These are phyloP conservation scores for Trochalopteron elliotii DNA, from an alignment of 2,113 vertebrate genomes.

Conservation along the genomic window DNA sequence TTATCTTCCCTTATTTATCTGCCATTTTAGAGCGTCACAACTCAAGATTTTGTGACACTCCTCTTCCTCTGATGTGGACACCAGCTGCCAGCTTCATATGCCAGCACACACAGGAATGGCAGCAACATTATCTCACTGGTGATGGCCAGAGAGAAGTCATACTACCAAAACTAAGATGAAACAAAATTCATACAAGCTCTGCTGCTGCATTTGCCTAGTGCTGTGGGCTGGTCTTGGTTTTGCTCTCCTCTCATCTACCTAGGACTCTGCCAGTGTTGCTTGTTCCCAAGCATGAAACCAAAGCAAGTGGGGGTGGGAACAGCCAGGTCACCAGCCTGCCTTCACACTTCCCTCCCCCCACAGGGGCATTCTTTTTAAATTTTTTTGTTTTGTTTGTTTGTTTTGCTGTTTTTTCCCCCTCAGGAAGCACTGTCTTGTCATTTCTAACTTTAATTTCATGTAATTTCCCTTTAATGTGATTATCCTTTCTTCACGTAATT, in stretches of 20 bases:
- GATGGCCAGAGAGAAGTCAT: background rate
- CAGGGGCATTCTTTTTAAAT: background rate
- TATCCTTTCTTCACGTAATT: background rate
- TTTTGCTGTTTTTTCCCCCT: background rate
- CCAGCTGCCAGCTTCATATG: background rate
- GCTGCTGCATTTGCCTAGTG: background rate
- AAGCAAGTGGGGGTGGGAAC: accelerated
- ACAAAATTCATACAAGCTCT: background rate
- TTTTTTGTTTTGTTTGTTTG: background rate
- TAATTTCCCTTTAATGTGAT: background rate
- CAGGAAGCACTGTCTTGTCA: background rate
- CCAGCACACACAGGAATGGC: background rate
- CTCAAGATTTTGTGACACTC: background rate
- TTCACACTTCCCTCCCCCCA: background rate
- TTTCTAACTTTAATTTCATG: background rate
- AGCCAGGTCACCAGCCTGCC: background rate
- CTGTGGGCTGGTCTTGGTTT: background rate
- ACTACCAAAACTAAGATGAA: background rate
- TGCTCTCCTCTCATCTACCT: background rate
- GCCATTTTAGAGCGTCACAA: accelerated
- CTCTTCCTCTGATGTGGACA: background rate
- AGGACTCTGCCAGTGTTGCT: background rate
- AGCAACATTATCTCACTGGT: background rate
- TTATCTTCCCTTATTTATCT: background rate
- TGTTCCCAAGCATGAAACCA: background rate